Conservation (phyloP, 2,797 vertebrate genomes). For the Rhincodon typus region DNA sequence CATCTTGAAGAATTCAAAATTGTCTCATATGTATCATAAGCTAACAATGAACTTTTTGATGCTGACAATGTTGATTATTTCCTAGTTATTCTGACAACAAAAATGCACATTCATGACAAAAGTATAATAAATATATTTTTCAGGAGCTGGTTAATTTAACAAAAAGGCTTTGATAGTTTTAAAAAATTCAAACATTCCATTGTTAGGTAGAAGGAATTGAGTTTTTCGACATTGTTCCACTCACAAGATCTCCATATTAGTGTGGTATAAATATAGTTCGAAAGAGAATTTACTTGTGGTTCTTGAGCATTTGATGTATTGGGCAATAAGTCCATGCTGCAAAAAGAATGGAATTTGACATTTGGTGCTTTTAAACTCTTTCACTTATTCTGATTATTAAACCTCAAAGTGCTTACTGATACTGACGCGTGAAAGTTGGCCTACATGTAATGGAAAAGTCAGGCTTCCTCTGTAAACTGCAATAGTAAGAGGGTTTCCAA, state of each 20-base stretch:
- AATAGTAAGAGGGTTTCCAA: not conserved
- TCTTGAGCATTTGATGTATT: not conserved
- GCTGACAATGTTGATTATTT: not conserved
- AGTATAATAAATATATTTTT: not conserved
- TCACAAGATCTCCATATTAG: not conserved
- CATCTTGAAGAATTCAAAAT: not conserved
- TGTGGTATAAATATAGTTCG: not conserved
- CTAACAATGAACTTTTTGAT: not conserved
- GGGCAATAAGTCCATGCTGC: not conserved
- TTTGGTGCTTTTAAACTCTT: not conserved
- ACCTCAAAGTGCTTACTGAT: not conserved
- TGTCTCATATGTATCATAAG: not conserved
- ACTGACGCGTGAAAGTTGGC: not conserved
- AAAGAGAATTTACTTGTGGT: not conserved
- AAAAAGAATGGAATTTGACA: not conserved
- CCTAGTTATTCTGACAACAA: not conserved
- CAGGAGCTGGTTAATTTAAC: slow-evolving; percentile 8
- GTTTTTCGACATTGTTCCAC: not conserved
- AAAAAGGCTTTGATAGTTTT: not conserved
- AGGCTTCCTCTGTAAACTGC: not conserved
- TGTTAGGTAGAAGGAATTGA: not conserved
- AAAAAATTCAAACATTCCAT: not conserved
- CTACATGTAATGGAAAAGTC: not conserved
- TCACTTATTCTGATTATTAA: not conserved
- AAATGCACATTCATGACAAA: not conserved